Evolutionary conservation across 1,140 invertebrate genomes (phyloP).

Genomic region (Phenacoccus solenopsis): DNA sequence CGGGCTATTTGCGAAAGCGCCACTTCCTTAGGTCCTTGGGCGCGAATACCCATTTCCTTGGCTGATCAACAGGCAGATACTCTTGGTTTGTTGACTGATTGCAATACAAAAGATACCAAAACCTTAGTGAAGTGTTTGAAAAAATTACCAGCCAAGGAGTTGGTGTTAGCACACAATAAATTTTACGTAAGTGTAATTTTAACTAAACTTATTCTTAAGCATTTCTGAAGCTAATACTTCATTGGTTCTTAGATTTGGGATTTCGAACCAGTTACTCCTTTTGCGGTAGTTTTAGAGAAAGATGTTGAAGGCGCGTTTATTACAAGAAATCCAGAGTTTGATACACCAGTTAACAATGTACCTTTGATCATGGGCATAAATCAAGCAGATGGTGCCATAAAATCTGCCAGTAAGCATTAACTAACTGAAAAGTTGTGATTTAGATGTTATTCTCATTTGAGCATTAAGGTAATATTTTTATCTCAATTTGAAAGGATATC

Average conservation of each 20-base stretch:
- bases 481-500: neutral
- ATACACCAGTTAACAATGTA: neutral
- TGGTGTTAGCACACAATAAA: neutral
- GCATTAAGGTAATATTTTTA: neutral
- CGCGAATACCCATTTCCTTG: slow-evolving; percentile 25
- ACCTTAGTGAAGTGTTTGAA: neutral
- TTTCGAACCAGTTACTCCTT: neutral
- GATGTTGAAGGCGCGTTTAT: neutral
- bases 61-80: neutral
- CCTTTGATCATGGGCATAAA: neutral
- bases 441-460: neutral
- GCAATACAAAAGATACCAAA: neutral
- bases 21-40: slow-evolving; percentile 52
- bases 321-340: neutral
- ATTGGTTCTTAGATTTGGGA: neutral
- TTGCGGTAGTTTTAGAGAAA: neutral
- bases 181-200: neutral
- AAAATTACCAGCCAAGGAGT: neutral
- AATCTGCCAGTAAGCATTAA: neutral
- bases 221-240: neutral
- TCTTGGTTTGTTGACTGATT: neutral
- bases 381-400: neutral
- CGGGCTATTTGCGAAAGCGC: slow-evolving; percentile 41
- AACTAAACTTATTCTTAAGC: neutral
- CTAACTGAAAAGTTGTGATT: neutral